Percentiles rank a stretch among this genome's conserved stretches.
Conservation (phyloP, 2,113 vertebrate species). For the Pycnonotus jocosus region DNA sequence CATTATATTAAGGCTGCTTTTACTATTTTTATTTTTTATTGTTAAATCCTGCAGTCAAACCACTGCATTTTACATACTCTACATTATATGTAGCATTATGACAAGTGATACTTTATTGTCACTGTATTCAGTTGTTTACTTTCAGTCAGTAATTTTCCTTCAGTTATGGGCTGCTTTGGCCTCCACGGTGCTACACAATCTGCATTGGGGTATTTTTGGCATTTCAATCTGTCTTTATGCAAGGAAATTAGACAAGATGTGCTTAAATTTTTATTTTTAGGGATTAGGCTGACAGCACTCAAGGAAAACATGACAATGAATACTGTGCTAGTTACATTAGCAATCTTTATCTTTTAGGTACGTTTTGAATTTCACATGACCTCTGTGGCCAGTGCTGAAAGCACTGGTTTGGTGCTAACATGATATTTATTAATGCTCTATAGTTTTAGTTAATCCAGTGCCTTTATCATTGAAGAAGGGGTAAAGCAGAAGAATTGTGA, state of each 20-base stretch:
- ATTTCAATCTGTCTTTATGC: conserved; percentile 57
- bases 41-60: conserved; percentile 71
- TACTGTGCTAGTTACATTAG: conserved; percentile 56
- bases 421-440: conserved; percentile 62
- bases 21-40: conserved; percentile 56
- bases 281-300: conserved; percentile 37
- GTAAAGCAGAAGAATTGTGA: conserved; percentile 6
- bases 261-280: conserved; percentile 55
- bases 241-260: conserved; percentile 46
- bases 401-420: conserved; percentile 75
- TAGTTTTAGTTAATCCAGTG: conserved; percentile 47
- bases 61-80: conserved; percentile 80
- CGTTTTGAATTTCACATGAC: conserved; percentile 66
- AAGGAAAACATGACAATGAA: conserved; percentile 51
- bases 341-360: conserved; percentile 54
- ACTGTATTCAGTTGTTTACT: conserved; percentile 79
- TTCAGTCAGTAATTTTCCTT: conserved; percentile 70
- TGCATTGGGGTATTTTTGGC: conserved; percentile 64
- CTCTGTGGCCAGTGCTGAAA: conserved; percentile 66
- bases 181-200: conserved; percentile 74
- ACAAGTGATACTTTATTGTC: conserved; percentile 76
- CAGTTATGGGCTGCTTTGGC: conserved; percentile 59
- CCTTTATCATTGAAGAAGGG: conserved; percentile 18
- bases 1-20: conserved; percentile 77
- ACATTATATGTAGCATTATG: conserved; percentile 78